phyloP scores from a whole-genome alignment of 23 tunicate genomes.

The Ascidia mentula region DNA sequence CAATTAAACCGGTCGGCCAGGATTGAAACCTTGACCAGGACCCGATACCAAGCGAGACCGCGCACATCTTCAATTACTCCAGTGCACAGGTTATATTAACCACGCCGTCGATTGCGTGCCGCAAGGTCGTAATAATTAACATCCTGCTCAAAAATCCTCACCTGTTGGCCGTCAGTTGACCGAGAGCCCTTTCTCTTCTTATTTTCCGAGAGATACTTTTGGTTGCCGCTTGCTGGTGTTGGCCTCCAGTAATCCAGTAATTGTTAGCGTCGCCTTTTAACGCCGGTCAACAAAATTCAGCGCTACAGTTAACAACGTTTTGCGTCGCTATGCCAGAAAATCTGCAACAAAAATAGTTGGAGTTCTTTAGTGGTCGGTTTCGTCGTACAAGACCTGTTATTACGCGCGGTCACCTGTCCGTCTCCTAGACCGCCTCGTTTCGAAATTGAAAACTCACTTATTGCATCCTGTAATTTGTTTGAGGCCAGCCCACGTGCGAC shows the following conservation, averaged over 20 bases:
- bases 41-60: background rate
- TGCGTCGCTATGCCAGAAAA: background rate
- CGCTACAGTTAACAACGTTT: background rate
- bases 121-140: slow-evolving; percentile 6
- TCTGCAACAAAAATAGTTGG: background rate
- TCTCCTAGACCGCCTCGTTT: background rate
- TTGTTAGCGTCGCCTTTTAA: slow-evolving; percentile 2
- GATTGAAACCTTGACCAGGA: background rate
- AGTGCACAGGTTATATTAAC: background rate
- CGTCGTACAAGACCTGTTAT: background rate
- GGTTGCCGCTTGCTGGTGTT: background rate
- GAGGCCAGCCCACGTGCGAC: background rate
- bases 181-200: background rate
- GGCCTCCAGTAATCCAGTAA: background rate
- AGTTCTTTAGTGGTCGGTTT: background rate
- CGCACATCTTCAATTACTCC: slow-evolving; percentile 6
- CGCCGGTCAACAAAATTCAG: background rate
- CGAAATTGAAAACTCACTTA: background rate
- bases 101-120: background rate
- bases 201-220: background rate
- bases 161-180: slow-evolving; percentile 7
- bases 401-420: slow-evolving; percentile 5
- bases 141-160: background rate
- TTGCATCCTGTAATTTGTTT: background rate
- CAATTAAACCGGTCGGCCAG: background rate